Evolutionary conservation across 92 coral and sea anemone genomes (phyloP).

Genomic region (Plumapathes pennacea): DNA sequence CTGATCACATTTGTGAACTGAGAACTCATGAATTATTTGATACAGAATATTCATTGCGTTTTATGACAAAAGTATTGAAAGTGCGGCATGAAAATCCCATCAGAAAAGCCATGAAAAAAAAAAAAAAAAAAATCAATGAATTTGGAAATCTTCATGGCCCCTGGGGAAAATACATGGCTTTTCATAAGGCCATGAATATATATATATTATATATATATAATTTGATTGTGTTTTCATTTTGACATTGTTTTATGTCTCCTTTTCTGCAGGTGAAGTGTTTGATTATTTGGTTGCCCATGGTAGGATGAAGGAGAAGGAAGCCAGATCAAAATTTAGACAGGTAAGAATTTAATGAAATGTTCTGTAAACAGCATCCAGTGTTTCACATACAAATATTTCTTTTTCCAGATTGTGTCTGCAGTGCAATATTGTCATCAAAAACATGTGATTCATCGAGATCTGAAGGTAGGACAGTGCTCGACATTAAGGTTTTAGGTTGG

Average conservation of each 20-base stretch:
- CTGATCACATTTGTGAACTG: no score
- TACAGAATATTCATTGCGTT: no score
- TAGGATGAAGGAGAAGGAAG: slow-evolving; percentile 98
- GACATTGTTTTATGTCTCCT: background rate
- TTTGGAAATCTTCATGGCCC: no score
- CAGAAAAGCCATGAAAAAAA: no score
- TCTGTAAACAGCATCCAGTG: background rate
- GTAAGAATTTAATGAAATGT: slow-evolving; percentile 13
- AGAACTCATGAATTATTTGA: no score
- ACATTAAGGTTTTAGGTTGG: no score
- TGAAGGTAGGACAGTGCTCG: slow-evolving; percentile 59
- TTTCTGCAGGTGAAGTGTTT: slow-evolving; percentile 85
- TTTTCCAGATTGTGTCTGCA: slow-evolving; percentile 88
- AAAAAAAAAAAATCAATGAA: no score
- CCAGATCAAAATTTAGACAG: slow-evolving; percentile 97
- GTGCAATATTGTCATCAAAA: slow-evolving; percentile 98
- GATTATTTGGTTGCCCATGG: slow-evolving; percentile 99
- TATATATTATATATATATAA: no score
- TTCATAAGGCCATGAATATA: no score
- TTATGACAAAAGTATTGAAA: no score
- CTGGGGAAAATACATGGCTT: no score
- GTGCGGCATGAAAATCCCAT: no score
- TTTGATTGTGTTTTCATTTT: background rate
- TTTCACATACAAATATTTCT: background rate
- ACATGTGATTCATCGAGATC: slow-evolving; percentile 95